Base-by-base conservation (phyloP, 2,888 invertebrate species). In the Drosophila flavopinicola region DNA sequence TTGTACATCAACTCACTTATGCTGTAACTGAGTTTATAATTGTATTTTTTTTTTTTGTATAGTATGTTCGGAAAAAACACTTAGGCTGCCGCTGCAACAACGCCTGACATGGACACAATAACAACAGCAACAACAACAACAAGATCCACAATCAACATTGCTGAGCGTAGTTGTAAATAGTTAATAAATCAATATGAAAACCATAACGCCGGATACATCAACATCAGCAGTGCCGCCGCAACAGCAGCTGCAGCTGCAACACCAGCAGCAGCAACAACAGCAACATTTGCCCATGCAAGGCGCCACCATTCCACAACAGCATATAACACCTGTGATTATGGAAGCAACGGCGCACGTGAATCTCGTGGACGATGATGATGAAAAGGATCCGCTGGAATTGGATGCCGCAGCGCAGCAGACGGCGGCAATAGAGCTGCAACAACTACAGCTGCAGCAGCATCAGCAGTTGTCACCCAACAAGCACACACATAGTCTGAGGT, bases 401-500 rank as follows among this genome's bases (percentile, higher is more conserved):
- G 91, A 90, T 52, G 75, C 35, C 32, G 13, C 66, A 33, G 17
- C 35, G 20, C 60, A 60, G 15, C 71, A 60, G 17, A 54, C 54
- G 33, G 13, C 30, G 33, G 4, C 37, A 6, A 44, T 51, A 9
- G 71, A 48, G 29, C 23, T 32, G 24, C 47, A 38, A n/a, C 57
- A 41, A 17, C 56, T 48, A 1, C 61, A 39, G 20, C 67, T 53
- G 13, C 54, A 51, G n/a, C 58, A 66, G 15, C 64, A 53, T 6
- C 64, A 65, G 27, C 47, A 51, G 39, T 29, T 41, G 6, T 23
- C 84, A 47, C 65, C 86, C 24, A 85, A 75, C 88, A 96, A 96
- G 92, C 96, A 96, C 91, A 96, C 94, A 38, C 91, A 94, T 91
- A 91, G 93, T 92, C 91, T 94, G 91, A 84, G 89, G 89, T 89